These are phyloP conservation scores for Digitonthophagus gazella DNA, from an alignment of 2,888 invertebrate species.

Conservation along the genomic window DNA sequence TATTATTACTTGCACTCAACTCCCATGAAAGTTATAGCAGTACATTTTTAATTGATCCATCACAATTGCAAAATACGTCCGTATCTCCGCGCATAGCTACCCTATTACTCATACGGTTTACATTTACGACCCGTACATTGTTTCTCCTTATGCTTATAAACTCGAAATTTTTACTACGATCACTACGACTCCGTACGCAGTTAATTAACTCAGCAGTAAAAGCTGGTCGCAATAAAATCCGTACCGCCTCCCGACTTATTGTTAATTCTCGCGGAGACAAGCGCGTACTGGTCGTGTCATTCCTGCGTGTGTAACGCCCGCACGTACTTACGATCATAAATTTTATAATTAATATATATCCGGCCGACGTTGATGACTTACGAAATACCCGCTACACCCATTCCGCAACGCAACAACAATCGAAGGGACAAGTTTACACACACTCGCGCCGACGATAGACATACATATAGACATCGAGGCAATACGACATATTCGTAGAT, in stretches of 20 bases:
- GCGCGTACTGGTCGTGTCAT: neutral
- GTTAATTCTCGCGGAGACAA: neutral
- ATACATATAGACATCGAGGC: neutral
- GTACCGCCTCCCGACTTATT: neutral
- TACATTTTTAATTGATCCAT: neutral
- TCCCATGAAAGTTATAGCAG: neutral
- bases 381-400: neutral
- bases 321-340: neutral
- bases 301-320: neutral
- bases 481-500: neutral
- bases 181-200: neutral
- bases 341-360: neutral
- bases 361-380: neutral
- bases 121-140: neutral
- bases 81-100: neutral
- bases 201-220: neutral
- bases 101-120: neutral
- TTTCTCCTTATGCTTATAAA: neutral
- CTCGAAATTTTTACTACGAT: neutral
- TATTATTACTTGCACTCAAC: neutral
- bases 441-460: neutral
- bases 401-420: neutral
- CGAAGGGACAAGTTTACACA: neutral
- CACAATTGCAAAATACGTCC: neutral
- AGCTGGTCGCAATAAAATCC: neutral